Base-by-base conservation (phyloP, 2,888 invertebrate species). In the Lampropteryx suffumata region DNA sequence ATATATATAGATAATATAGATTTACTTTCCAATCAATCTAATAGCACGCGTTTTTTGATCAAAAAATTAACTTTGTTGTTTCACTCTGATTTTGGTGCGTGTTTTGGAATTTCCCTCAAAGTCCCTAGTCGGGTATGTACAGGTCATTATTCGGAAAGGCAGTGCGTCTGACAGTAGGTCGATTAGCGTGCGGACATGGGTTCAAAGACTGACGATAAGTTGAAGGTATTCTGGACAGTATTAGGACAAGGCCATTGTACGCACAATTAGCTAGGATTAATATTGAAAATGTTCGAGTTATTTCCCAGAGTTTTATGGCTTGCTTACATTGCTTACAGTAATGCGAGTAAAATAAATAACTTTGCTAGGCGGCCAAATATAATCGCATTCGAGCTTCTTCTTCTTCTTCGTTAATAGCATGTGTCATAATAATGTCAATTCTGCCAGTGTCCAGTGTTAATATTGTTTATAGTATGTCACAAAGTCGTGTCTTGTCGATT, bases 81-180 rank as follows among this genome's bases (percentile, higher is more conserved):
- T 21, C 21, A 0, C 9, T 36, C 3, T 12, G 26, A 8, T 9
- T 27, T 1, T 34, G n/a, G 5, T 29, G 10, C 11, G 12, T 35
- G 33, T 0, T 13, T 34, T 47, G 9, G 34, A 41, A 41, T 41
- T 41, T 48, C 47, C 9, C 17, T 29, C 24, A 41, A 28, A 32
- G 39, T 60, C 12, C 27, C 1, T 34, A 32, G 35, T 21, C 13
- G 50, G 50, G 33, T 44, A 34, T 40, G 26, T 24, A 43, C 24
- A 33, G 75, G 73, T 76, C 78, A 79, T 79, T 75, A 73, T 69
- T 76, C 67, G 77, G 48, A 44, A 52, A 75, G 82, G 82, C 73
- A 73, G 81, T 84, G 84, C 71, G 76, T 70, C 73, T 82, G 84
- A 84, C 84, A 84, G 78, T 79, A 73, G 82, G 81, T 82, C 82